Evolutionary conservation across 2,888 invertebrate genomes (phyloP), one percentile per base, ranked within the genome.

Genomic region (Patella pellucida): DNA sequence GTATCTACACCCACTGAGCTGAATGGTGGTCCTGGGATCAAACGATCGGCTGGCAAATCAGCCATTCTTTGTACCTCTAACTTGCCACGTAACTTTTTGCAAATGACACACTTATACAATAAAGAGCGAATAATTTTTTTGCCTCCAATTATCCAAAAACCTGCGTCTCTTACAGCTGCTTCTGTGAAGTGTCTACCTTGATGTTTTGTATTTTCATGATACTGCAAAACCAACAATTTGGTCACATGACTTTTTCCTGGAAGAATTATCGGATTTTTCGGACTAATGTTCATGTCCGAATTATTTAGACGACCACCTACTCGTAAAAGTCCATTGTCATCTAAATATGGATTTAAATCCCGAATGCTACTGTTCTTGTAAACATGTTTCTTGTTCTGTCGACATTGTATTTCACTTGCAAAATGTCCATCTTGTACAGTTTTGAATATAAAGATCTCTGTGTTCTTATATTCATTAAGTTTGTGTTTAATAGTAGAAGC

Each of bases 1-100:
- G 67, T 73, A 68, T 82, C 79, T 1, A 81, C 74, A 14, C 81
- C 82, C 14, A 79, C 77, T 69, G 73, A 76, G n/a, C 76, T 79
- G 71, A 79, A 82, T 51, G 81, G 79, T 14, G 80, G 79, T 19
- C 76, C 56, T 68, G 77, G 62, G 1, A 52, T 54, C 14, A 82
- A 23, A 9, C 82, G 69, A 41, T 77, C 76, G 1, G 69, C n/a
- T 12, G 82, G 82, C 54, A 82, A 52, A 67, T 81, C 79, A 50
- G 80, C 73, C 80, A 82, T 82, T 16, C 76, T 76, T 56, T 79
- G 81, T 11, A 15, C 15, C 15, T 52, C 50, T 23, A 76, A 50
- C 16, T 41, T 70, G 27, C 78, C 72, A 31, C 81, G 69, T 7
- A 76, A 73, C 56, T 72, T 81, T 14, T 73, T 62, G 67, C 81